Conservation (phyloP, 2,113 vertebrate species). For the Pedionomus torquatus region DNA sequence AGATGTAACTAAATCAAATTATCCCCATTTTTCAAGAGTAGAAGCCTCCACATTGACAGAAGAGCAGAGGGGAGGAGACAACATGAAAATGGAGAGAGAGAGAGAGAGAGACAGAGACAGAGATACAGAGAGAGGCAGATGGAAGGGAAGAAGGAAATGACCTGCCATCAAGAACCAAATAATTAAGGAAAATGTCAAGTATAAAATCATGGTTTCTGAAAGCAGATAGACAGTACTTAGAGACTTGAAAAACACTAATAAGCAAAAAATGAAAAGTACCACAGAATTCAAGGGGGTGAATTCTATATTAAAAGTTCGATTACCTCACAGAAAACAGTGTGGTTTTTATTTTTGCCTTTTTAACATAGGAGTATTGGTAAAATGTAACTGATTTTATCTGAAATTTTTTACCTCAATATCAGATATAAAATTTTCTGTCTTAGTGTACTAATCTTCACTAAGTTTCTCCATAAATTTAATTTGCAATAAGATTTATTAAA, state of each 20-base stretch:
- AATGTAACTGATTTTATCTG: not conserved
- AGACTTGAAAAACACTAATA: not conserved
- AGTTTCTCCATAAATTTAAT: not conserved
- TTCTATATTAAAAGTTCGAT: not conserved
- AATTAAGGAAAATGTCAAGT: not conserved
- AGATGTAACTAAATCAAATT: slow-evolving; percentile 5
- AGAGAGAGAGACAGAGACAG: too few species aligned
- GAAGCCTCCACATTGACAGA: not conserved
- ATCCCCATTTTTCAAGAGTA: not conserved
- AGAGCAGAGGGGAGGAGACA: not conserved
- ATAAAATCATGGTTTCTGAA: not conserved
- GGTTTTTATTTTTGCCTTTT: not conserved
- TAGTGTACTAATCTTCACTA: not conserved
- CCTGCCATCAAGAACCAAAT: not conserved
- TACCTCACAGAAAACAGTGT: not conserved
- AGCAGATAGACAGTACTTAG: not conserved
- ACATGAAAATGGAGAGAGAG: not conserved
- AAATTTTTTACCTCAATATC: not conserved
- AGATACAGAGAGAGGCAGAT: not conserved
- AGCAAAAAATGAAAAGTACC: not conserved
- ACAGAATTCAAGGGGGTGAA: not conserved
- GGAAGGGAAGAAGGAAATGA: not conserved
- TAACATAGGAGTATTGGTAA: not conserved
- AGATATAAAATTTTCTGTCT: not conserved
- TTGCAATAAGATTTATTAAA: not conserved